Base-by-base conservation (phyloP, 2,888 invertebrate genomes). In the Atethmia centrago region DNA sequence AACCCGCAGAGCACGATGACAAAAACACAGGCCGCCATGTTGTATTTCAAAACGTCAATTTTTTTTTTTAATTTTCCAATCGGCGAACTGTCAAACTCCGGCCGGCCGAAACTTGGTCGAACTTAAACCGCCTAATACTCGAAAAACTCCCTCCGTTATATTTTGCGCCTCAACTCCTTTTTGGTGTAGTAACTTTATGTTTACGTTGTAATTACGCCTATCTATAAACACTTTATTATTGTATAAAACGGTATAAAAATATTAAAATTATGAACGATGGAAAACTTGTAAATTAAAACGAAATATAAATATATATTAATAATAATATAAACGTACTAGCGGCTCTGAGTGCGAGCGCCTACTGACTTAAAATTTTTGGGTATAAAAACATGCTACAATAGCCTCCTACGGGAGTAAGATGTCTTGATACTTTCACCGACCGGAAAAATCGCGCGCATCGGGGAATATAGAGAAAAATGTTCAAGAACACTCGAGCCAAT, bases 341-440 rank as follows among this genome's bases (percentile, higher is more conserved):
- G 92, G 95, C 94, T 93, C 96, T 89, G 96, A 94, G 96, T 95
- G 92, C 95, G 95, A 95, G 96, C 96, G 96, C 95, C 96, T 96
- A 96, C 96, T 96, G 96, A 96, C 95, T 96, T 96, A 95, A 96
- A 96, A 96, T 96, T 96, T 96, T 96, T 96, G 96, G 96, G 96
- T 94, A 96, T 96, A 96, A 96, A 96, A 96, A 96, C 96, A 96
- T 95, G 96, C 96, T 96, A 96, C 96, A 96, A 96, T 96, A 94
- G 96, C 95, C 95, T 94, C 92, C 94, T 91, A 80, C 75, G 83
- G 93, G 95, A 92, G 47, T 80, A 86, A 82, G 25, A 82, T 74
- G 82, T 92, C 94, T 96, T 96, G 96, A 91, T 96, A 91, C 95
- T 95, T 90, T 89, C 86, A 78, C 85, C 64, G 84, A 87, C 86